Conservation (phyloP, 2,888 invertebrate genomes). For the Leuctra nigra region DNA sequence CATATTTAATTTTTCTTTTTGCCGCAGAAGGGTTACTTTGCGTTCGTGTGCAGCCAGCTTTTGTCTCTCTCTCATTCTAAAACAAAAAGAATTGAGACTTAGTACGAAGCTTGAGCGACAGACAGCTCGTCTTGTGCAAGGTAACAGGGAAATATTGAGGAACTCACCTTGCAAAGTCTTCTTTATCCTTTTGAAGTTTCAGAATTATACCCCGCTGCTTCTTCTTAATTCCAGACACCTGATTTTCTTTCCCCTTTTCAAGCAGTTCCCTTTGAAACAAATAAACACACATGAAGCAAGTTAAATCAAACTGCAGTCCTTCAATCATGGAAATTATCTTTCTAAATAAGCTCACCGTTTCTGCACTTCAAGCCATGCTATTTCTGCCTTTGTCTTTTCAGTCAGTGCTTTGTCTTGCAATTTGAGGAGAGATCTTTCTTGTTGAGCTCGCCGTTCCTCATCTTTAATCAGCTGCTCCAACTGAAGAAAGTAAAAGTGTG, state of each 20-base stretch:
- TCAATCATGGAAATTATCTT: neutral
- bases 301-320: neutral
- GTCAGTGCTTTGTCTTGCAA: slow-evolving; percentile 58
- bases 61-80: slow-evolving; percentile 47
- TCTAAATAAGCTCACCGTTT: too few species aligned
- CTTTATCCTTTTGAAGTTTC: slow-evolving; percentile 58
- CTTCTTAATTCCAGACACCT: slow-evolving; percentile 55
- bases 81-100: slow-evolving; percentile 12
- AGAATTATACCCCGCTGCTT: slow-evolving; percentile 59
- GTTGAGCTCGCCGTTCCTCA: slow-evolving; percentile 58
- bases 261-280: slow-evolving; percentile 43
- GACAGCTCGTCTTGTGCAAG: too few species aligned
- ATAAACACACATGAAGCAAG: slow-evolving; percentile 2
- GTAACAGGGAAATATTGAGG: too few species aligned
- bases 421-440: slow-evolving; percentile 57
- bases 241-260: slow-evolving; percentile 49
- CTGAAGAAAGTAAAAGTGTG: too few species aligned
- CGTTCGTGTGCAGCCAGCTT: slow-evolving; percentile 46
- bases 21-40: neutral
- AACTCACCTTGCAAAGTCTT: slow-evolving; percentile 52
- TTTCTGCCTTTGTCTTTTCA: slow-evolving; percentile 58
- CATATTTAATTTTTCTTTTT: neutral
- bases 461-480: slow-evolving; percentile 59
- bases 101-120: too few species aligned
- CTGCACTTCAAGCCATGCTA: slow-evolving; percentile 59